phyloP scores from a whole-genome alignment of 2,113 vertebrate species.

The Vulpes ferrilata region DNA sequence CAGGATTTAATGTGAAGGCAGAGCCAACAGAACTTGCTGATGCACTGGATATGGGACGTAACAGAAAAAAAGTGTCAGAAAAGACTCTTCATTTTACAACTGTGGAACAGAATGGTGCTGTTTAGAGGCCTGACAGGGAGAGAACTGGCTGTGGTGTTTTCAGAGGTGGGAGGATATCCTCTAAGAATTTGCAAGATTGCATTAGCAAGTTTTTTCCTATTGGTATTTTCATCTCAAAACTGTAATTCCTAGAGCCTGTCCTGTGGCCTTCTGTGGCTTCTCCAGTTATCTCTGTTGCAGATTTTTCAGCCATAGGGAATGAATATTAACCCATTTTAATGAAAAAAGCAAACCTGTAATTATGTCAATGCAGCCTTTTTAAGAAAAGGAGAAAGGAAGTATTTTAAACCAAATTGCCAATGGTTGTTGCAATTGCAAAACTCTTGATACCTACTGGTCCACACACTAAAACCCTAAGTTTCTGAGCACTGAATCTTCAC shows the following conservation, averaged over 20 bases:
- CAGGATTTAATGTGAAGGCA: not conserved
- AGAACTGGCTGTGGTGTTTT: not conserved
- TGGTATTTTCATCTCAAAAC: not conserved
- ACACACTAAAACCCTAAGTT: not conserved
- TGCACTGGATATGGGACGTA: not conserved
- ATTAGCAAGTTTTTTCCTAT: slow-evolving; percentile 36
- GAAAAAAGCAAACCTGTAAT: not conserved
- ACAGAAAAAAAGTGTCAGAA: not conserved
- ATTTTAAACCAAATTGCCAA: slow-evolving; percentile 1
- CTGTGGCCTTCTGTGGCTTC: slow-evolving; percentile 30
- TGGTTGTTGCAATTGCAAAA: not conserved
- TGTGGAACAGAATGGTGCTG: not conserved
- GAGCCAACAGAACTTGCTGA: not conserved
- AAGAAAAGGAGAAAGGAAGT: not conserved
- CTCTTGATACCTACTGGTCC: not conserved
- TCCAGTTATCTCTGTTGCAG: slow-evolving; percentile 8
- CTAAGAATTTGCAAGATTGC: slow-evolving; percentile 42
- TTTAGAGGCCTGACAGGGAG: slow-evolving; percentile 36
- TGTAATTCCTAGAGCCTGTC: not conserved
- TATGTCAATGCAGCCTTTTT: not conserved
- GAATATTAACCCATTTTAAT: slow-evolving; percentile 47
- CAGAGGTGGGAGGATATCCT: slow-evolving; percentile 18
- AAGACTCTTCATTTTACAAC: not conserved
- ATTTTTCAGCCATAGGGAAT: slow-evolving; percentile 57
- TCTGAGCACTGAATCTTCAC: not conserved